Evolutionary conservation across 2,797 vertebrate genomes (phyloP).

Genomic region (Nothura maculosa): DNA sequence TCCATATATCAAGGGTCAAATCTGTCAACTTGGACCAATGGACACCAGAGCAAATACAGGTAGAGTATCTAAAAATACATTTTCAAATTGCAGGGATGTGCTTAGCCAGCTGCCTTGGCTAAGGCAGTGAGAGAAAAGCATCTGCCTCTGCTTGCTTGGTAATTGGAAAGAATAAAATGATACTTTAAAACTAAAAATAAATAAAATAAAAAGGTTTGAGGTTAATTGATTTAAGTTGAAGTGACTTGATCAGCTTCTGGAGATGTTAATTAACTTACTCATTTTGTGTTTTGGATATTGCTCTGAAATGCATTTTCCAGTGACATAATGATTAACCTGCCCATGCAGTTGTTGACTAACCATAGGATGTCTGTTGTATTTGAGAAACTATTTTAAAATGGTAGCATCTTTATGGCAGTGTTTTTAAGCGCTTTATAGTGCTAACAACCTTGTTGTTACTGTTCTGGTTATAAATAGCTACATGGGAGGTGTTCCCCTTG

Average conservation of each 20-base stretch:
- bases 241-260: background rate
- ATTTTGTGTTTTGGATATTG: background rate
- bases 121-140: too few species aligned
- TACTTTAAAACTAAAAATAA: too few species aligned
- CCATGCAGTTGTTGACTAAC: background rate
- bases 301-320: background rate
- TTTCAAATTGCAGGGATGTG: background rate
- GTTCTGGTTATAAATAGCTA: background rate
- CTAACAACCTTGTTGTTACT: background rate
- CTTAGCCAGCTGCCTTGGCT: background rate
- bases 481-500: background rate
- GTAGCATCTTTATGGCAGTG: background rate
- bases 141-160: too few species aligned
- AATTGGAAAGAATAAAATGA: too few species aligned
- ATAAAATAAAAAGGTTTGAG: background rate
- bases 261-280: background rate
- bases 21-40: constrained; percentile 99
- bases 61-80: constrained; percentile 58
- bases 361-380: background rate
- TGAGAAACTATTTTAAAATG: background rate
- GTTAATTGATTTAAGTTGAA: background rate
- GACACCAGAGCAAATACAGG: constrained; percentile 98
- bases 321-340: background rate
- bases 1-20: constrained; percentile 99
- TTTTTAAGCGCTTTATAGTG: background rate